These are phyloP conservation scores for Xiphias gladius DNA, from an alignment of 2,113 vertebrate species.

Conservation along the genomic window DNA sequence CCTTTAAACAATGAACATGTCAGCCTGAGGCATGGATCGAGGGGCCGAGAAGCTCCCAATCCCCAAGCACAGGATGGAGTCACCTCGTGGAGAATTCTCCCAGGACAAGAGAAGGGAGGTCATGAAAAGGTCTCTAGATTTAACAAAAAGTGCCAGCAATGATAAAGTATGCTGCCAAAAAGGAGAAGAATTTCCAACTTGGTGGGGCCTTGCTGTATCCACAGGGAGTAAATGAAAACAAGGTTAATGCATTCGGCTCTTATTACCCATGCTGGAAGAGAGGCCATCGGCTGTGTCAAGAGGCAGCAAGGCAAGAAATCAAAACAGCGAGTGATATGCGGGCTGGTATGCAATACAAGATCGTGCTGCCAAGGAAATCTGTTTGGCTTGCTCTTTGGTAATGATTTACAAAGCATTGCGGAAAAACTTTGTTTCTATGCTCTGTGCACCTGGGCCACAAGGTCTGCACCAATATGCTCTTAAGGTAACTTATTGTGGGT, in stretches of 20 bases:
- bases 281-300: conserved; percentile 74
- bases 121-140: conserved; percentile 65
- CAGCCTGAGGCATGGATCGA: conserved; percentile 62
- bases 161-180: conserved; percentile 71
- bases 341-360: conserved; percentile 53
- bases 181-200: conserved; percentile 66
- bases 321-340: conserved; percentile 74
- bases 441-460: conserved; percentile 47
- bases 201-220: conserved; percentile 67
- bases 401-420: conserved; percentile 58
- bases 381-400: conserved; percentile 63
- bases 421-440: conserved; percentile 55
- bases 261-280: conserved; percentile 80
- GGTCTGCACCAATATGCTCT: conserved; percentile 25
- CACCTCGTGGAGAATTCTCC: conserved; percentile 68
- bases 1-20: conserved; percentile 62
- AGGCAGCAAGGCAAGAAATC: conserved; percentile 79
- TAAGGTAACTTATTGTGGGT: conserved; percentile 9
- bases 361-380: conserved; percentile 64
- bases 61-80: conserved; percentile 51
- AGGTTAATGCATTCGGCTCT: conserved; percentile 85
- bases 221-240: conserved; percentile 85
- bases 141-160: conserved; percentile 64
- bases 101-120: conserved; percentile 55
- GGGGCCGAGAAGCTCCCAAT: conserved; percentile 56